Evolutionary conservation across 2,888 invertebrate genomes (phyloP).

Genomic region (Furcula furcula): DNA sequence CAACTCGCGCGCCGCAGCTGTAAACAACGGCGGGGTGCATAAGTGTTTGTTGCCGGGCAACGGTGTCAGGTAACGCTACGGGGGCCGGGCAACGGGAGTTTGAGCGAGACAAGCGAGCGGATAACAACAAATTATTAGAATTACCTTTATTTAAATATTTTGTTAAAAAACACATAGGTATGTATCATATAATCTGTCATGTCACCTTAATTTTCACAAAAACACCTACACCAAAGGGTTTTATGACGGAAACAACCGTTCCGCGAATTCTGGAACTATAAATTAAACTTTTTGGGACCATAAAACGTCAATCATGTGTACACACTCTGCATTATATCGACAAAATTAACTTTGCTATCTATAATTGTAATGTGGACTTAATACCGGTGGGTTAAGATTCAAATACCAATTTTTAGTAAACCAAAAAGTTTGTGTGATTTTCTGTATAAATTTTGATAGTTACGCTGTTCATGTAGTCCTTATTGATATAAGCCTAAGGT

Average conservation of each 20-base stretch:
- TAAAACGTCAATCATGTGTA: slow-evolving; percentile 66
- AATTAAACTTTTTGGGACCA: slow-evolving; percentile 57
- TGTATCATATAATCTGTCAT: slow-evolving; percentile 38
- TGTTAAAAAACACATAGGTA: neutral
- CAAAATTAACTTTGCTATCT: slow-evolving; percentile 10
- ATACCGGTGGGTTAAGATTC: slow-evolving; percentile 3
- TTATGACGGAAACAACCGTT: slow-evolving; percentile 57
- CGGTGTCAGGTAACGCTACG: too few relatives aligned
- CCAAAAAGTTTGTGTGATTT: neutral
- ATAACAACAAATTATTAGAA: too few relatives aligned
- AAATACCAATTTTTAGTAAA: neutral
- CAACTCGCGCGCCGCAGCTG: too few relatives aligned
- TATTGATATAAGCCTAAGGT: slow-evolving; percentile 19
- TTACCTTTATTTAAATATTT: neutral
- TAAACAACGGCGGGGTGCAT: too few relatives aligned
- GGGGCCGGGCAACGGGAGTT: too few relatives aligned
- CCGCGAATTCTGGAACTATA: slow-evolving; percentile 69
- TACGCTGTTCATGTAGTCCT: slow-evolving; percentile 3
- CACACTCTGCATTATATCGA: slow-evolving; percentile 37
- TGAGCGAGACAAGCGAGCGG: too few relatives aligned
- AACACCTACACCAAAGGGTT: slow-evolving; percentile 48
- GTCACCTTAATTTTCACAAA: slow-evolving; percentile 39
- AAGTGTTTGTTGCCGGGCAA: too few relatives aligned
- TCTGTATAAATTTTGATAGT: neutral
- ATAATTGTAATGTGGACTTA: slow-evolving; percentile 8